phyloP scores from a whole-genome alignment of 2,113 vertebrate species.

The Phaetusa simplex region DNA sequence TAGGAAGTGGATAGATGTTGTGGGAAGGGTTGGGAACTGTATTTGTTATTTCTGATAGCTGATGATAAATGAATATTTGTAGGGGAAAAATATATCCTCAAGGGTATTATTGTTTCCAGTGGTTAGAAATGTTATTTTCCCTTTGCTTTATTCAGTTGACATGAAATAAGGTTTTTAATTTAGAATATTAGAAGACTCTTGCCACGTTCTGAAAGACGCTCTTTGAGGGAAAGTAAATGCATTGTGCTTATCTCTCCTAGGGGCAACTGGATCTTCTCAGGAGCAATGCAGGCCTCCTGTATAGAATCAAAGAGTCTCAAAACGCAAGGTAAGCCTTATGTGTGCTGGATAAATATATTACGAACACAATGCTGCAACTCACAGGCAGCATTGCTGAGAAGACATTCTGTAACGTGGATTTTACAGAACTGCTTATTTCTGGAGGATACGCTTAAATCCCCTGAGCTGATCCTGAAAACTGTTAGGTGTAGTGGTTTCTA shows the following conservation, averaged over 20 bases:
- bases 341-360: neutral
- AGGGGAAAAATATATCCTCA: neutral
- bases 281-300: constrained; percentile 91
- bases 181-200: neutral
- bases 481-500: neutral
- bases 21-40: neutral
- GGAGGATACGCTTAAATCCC: neutral
- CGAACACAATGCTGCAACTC: neutral
- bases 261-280: constrained; percentile 93
- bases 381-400: fast-evolving
- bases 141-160: neutral
- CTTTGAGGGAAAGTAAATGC: neutral
- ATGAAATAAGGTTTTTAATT: neutral
- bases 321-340: constrained; percentile 78
- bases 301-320: constrained; percentile 92
- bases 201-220: neutral
- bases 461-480: neutral
- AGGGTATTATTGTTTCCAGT: neutral
- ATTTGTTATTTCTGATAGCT: neutral
- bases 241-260: constrained; percentile 67
- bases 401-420: neutral
- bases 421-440: neutral
- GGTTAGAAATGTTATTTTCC: neutral
- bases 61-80: neutral
- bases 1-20: neutral